Evolutionary conservation across 2,113 vertebrate species (phyloP), one percentile per base, ranked within the genome.

Genomic region (Corynorhinus townsendii): DNA sequence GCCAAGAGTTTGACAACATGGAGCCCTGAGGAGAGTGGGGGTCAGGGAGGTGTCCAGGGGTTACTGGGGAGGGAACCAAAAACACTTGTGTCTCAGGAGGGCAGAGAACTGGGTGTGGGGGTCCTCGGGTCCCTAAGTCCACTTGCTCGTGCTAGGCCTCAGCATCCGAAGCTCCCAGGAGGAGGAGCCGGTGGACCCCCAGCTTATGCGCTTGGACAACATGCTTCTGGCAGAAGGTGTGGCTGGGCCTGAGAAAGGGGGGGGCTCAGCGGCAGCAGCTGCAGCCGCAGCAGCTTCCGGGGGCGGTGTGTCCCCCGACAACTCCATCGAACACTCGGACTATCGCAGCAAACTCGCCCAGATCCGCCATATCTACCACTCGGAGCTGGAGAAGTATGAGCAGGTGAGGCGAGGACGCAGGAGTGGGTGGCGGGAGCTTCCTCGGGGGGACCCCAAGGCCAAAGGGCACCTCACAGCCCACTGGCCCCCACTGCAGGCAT

Each of bases 311-410:
- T 99, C 99, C 15, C 99, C 99, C 0, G 99, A 99, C 98, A 99
- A 99, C 98, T 99, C 99, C 79, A 98, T 99, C 62, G 99, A 99
- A 95, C 99, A 99, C 98, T 99, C 99, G 3, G 99, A 99, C 98
- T 99, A 99, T 98, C 99, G 99, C 96, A 99, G 98, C 98, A 99
- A 99, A 98, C 99, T 99, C 87, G 99, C 99, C 95, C 99, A 99
- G 98, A 99, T 99, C 97, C 99, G 99, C 96, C 98, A 99, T 96
- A 99, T 99, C 97, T 99, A 99, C 98, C 99, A 99, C 98, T 99
- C 99, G 0, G 99, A 99, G 98, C 98, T 99, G 98, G 99, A 99
- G 98, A 99, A 99, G 98, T 99, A 99, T 38, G 99, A 99, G 96
- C 99, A 99, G 99, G 99, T 99, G 80, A 97, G 97, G 76, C 45